Evolutionary conservation across 2,888 invertebrate species (phyloP).

Genomic region (Odontomyia ornata): DNA sequence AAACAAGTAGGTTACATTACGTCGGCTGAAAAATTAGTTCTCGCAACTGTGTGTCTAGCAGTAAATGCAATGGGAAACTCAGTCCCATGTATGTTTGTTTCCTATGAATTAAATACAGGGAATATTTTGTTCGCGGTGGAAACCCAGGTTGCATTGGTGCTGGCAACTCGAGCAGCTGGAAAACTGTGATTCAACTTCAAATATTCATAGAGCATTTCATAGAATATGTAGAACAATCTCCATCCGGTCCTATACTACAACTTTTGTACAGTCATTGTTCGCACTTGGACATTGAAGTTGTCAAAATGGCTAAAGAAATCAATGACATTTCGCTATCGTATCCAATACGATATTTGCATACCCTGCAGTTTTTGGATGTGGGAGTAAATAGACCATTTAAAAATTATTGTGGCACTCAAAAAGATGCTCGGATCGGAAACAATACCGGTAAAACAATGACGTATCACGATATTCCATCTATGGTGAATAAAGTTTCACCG

Average conservation of each 20-base stretch:
- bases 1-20: not conserved
- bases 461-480: constrained; percentile 51
- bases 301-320: not conserved
- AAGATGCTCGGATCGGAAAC: not conserved
- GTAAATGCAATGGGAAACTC: not conserved
- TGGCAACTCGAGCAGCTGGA: not conserved
- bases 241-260: not conserved
- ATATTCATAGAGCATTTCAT: not conserved
- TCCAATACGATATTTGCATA: not conserved
- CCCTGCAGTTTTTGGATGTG: not conserved
- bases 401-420: not conserved
- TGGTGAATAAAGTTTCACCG: constrained; percentile 14
- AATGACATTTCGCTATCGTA: not conserved
- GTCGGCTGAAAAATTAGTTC: not conserved
- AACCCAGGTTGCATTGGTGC: not conserved
- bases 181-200: not conserved
- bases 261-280: not conserved
- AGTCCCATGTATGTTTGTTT: not conserved
- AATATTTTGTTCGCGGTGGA: not conserved
- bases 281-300: not conserved
- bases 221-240: not conserved
- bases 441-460: constrained; percentile 51
- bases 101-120: not conserved
- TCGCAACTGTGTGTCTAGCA: not conserved
- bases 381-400: not conserved